Percentiles rank a stretch among this genome's conserved stretches.
phyloP scores from a whole-genome alignment of 2,888 invertebrate species.

The Perdita meconis region DNA sequence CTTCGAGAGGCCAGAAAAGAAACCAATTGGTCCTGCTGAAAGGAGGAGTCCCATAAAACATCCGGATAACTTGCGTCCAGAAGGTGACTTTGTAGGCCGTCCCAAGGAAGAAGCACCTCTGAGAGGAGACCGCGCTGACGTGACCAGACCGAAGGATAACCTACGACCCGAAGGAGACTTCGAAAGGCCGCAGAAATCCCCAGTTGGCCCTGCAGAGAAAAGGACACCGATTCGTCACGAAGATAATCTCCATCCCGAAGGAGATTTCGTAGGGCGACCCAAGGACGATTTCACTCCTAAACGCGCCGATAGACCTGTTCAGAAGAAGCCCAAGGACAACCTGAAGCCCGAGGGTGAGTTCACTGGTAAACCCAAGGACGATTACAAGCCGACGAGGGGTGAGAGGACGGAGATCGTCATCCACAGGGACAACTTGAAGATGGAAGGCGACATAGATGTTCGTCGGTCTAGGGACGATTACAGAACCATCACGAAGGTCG shows the following conservation, averaged over 20 bases:
- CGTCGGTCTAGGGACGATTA: conserved; percentile 61
- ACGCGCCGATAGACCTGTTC: conserved; percentile 87
- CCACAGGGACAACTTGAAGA: conserved; percentile 26
- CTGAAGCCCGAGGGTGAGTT: conserved; percentile 83
- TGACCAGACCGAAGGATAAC: conserved; percentile 86
- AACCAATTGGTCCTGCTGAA: conserved; percentile 80
- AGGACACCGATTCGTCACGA: conserved; percentile 81
- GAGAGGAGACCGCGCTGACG: conserved; percentile 84
- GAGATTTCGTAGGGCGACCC: conserved; percentile 84
- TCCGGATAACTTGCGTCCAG: conserved; percentile 85
- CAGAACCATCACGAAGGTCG: conserved; percentile 85
- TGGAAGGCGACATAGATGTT: conserved; percentile 74
- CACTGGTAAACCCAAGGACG: conserved; percentile 69
- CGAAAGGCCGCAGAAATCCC: conserved; percentile 78
- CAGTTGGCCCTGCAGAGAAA: conserved; percentile 75
- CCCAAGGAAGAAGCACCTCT: conserved; percentile 83
- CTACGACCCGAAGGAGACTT: conserved; percentile 84
- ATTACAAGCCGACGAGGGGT: conserved; percentile 81
- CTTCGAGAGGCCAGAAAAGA: conserved; percentile 84
- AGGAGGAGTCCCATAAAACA: conserved; percentile 84
- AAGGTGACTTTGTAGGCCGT: conserved; percentile 75
- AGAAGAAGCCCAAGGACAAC: conserved; percentile 78
- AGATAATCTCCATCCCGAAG: conserved; percentile 86
- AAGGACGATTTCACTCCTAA: conserved; percentile 86
- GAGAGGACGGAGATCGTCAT: conserved; percentile 79